phyloP scores from a whole-genome alignment of 1,140 invertebrate species.

The Drosophila eugracilis region DNA sequence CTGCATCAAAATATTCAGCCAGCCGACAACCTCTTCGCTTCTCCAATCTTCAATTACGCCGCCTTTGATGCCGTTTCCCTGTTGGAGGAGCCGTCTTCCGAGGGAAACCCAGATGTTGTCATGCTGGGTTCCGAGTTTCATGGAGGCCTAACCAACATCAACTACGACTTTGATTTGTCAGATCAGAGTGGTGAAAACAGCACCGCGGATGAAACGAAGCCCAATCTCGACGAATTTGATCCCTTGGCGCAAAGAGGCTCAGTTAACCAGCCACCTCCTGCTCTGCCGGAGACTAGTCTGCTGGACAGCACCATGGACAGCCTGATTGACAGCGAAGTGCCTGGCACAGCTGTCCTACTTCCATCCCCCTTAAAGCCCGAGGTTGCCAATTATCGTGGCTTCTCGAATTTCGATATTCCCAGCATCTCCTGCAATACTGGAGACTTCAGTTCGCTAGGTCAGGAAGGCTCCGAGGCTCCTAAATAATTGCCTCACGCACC shows the following conservation, averaged over 20 bases:
- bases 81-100: conserved; percentile 84
- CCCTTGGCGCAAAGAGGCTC: conserved; percentile 61
- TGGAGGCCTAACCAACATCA: conserved; percentile 88
- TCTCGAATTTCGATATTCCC: conserved; percentile 89
- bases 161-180: conserved; percentile 90
- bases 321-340: conserved; percentile 86
- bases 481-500: conserved; percentile 14
- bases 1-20: conserved; percentile 43
- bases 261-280: background rate
- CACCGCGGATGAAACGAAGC: conserved; percentile 86
- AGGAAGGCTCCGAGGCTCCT: conserved; percentile 17
- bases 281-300: conserved; percentile 25
- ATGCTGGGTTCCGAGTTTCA: conserved; percentile 84
- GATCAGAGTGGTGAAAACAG: conserved; percentile 90
- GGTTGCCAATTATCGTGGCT: conserved; percentile 88
- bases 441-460: conserved; percentile 84
- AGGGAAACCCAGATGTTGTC: conserved; percentile 87
- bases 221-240: conserved; percentile 85
- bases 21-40: conserved; percentile 86
- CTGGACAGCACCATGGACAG: conserved; percentile 67
- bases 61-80: conserved; percentile 86
- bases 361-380: conserved; percentile 88
- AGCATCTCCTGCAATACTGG: conserved; percentile 91
- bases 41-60: conserved; percentile 85
- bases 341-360: conserved; percentile 86